Evolutionary conservation across 35 echinoderm and acorn worm species (phyloP).

Genomic region (Holothuria glaberrima): DNA sequence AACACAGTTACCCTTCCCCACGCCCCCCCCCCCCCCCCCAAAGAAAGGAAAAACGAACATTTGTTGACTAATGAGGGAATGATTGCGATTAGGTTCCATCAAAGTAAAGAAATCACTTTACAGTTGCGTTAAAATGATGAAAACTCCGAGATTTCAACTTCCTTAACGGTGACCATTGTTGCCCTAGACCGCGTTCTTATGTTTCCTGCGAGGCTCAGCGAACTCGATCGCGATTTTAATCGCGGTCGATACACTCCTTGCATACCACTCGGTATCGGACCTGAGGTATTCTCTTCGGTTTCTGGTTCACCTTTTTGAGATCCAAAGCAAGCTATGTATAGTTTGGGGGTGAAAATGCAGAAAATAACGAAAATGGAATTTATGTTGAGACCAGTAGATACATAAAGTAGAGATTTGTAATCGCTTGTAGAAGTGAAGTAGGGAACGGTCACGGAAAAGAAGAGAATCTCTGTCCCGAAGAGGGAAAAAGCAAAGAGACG

Average conservation of each 20-base stretch:
- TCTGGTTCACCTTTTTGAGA: background rate
- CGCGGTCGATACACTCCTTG: constrained; percentile 41
- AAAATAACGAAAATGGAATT: constrained; percentile 64
- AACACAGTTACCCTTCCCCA: too few species aligned
- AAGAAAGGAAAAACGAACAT: too few species aligned
- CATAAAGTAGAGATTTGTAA: constrained; percentile 53
- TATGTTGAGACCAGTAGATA: constrained; percentile 45
- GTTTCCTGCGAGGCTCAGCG: constrained; percentile 15
- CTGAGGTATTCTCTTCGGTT: background rate
- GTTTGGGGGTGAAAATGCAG: constrained; percentile 67
- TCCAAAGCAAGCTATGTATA: constrained; percentile 65
- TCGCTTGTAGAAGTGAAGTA: constrained; percentile 48
- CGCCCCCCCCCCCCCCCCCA: too few species aligned
- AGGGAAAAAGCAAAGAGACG: constrained; percentile 64
- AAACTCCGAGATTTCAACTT: background rate
- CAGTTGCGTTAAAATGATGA: background rate
- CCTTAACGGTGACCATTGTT: constrained; percentile 21
- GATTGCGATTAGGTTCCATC: background rate
- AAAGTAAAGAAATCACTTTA: background rate
- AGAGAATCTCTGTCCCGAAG: constrained; percentile 61
- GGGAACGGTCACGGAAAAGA: constrained; percentile 56
- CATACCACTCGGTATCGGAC: background rate
- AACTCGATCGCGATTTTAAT: constrained; percentile 29
- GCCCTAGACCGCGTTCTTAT: constrained; percentile 7
- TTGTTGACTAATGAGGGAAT: too few species aligned